Evolutionary conservation across 1,140 invertebrate species (phyloP), one percentile per base, ranked within the genome.

Genomic region (Drosophila albomicans): DNA sequence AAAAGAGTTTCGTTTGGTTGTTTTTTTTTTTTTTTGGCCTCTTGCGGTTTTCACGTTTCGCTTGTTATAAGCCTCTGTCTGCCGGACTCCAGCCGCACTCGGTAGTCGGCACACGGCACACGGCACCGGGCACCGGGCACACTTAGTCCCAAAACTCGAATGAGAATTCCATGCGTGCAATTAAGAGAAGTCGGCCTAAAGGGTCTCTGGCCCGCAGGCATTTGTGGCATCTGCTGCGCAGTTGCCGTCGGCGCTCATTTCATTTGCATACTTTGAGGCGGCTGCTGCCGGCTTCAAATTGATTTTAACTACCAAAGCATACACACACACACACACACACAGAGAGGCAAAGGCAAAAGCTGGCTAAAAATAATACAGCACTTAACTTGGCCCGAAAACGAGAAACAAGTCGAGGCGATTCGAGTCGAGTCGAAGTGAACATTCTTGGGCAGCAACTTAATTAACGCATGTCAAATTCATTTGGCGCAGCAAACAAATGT

Each of bases 401-500:
- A 32, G 32, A 32, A 25, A 0, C 5, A 32, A 32, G 32, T 32
- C 5, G 5, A 8, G 32, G 0, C 5, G 32, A 32, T 0, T 20
- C 5, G 5, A 7, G 30, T 32, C 5, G 30, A 32, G 30, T 6
- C 5, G 6, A 8, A 32, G 32, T 6, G 32, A 38, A 8, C 35
- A 5, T 30, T 30, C 16, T 43, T 58, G 8, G 38, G 45, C 59
- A 64, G 78, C 78, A 75, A 87, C 82, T 79, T 87, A 85, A 85
- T 85, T 86, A 85, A 85, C 79, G 78, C 78, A 77, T 86, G 75
- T 78, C 82, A 78, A 78, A 78, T 78, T 86, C 74, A 86, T 84
- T 84, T 81, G 65, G 35, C 67, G 59, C 68, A 43, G n/a, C 16
- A 58, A 58, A 67, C 70, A 73, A 73, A 52, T 67, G 56, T 52